These are phyloP conservation scores for Drosophila albomicans DNA, from an alignment of 1,140 invertebrate genomes.

Conservation along the genomic window DNA sequence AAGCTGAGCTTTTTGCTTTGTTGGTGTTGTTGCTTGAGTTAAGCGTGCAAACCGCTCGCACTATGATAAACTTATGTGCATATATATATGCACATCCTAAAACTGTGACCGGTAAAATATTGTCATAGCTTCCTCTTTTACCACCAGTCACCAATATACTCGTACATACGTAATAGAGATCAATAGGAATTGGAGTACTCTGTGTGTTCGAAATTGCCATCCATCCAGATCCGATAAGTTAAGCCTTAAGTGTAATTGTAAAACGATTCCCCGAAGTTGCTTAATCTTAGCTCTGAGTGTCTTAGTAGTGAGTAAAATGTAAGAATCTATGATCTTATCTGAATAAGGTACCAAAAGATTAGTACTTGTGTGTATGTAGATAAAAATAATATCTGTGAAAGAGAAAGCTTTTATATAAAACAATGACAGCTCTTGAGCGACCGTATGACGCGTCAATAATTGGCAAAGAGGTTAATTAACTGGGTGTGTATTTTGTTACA, in stretches of 20 bases:
- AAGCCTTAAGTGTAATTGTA: not conserved
- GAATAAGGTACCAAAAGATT: not conserved
- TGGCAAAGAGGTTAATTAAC: conserved; percentile 45
- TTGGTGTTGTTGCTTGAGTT: conserved; percentile 27
- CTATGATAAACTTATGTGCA: not conserved
- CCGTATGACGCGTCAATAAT: conserved; percentile 25
- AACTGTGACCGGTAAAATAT: not conserved
- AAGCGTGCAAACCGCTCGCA: conserved; percentile 11
- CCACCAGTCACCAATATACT: not conserved
- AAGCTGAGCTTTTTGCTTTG: conserved; percentile 23
- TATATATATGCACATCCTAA: not conserved
- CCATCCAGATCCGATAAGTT: no score
- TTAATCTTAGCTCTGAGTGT: no score
- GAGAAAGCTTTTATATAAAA: conserved; percentile 41
- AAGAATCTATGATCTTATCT: not conserved
- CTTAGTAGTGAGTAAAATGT: not conserved
- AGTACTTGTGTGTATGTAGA: not conserved
- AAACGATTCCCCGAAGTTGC: not conserved
- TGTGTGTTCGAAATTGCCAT: not conserved
- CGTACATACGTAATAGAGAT: no score
- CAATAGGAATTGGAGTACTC: conserved; percentile 9
- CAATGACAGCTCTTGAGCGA: conserved; percentile 16
- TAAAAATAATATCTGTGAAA: conserved; percentile 14
- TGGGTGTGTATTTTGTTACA: conserved; percentile 47
- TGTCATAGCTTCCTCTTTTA: not conserved